A percentile compares a stretch with the other conserved stretches of the same genome.
These are phyloP conservation scores for Botia kubotai DNA, from an alignment of 2,797 vertebrate genomes.

Conservation along the genomic window DNA sequence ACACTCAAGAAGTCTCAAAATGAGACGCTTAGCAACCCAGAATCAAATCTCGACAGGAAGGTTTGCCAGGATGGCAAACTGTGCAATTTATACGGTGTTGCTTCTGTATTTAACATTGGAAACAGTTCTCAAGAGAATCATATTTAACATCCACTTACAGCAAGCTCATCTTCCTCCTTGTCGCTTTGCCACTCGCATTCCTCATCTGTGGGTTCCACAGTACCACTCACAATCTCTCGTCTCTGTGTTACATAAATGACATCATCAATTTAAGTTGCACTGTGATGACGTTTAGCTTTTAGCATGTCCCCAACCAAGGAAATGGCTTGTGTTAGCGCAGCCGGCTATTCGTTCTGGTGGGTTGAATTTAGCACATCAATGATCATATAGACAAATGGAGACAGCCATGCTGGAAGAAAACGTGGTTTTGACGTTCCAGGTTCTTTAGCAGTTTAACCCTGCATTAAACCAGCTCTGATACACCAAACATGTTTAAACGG, in stretches of 20 bases:
- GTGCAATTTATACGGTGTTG: not conserved
- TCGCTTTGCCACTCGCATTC: constrained; percentile 96
- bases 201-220: constrained; percentile 91
- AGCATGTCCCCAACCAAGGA: constrained; percentile 73
- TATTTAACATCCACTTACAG: constrained; percentile 80
- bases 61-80: not conserved
- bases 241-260: constrained; percentile 75
- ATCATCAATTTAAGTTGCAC: not conserved
- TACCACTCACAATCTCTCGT: constrained; percentile 87
- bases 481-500: not conserved
- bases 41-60: not conserved
- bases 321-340: constrained; percentile 73
- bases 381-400: constrained; percentile 48
- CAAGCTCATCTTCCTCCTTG: constrained; percentile 89
- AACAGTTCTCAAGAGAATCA: not conserved
- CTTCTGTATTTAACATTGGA: not conserved
- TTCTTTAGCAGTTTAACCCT: too few relatives aligned
- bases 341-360: constrained; percentile 66
- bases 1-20: not conserved
- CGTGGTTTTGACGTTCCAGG: too few relatives aligned
- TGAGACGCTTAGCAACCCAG: not conserved
- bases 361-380: constrained; percentile 75
- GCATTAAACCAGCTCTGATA: not conserved
- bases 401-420: not conserved
- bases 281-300: constrained; percentile 18